Evolutionary conservation across 2,888 invertebrate species (phyloP).

Genomic region (Tridacna crocea): DNA sequence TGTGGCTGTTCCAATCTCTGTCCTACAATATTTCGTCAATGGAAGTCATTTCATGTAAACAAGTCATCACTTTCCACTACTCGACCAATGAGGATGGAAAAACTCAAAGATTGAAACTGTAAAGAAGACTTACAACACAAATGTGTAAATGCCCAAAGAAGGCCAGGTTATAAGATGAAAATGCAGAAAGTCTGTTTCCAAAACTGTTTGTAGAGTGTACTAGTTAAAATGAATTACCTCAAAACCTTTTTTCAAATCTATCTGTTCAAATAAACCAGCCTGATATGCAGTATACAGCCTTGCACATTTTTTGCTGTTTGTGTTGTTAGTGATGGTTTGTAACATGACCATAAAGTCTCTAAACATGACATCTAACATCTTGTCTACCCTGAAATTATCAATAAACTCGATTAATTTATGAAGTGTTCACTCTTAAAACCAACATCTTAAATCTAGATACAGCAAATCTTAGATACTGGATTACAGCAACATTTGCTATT

Average conservation of each 20-base stretch:
- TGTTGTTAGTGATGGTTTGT: conserved; percentile 50
- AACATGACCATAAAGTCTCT: conserved; percentile 59
- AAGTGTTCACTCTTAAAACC: too few species aligned
- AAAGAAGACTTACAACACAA: background rate
- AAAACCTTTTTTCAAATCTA: conserved; percentile 52
- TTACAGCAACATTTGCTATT: too few species aligned
- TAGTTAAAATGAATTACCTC: conserved; percentile 25
- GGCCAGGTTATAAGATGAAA: background rate
- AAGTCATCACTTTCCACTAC: too few species aligned
- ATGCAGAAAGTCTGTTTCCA: background rate
- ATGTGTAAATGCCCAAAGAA: too few species aligned
- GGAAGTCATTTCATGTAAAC: too few species aligned
- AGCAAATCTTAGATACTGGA: too few species aligned
- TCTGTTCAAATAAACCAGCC: conserved; percentile 46
- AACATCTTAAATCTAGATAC: too few species aligned
- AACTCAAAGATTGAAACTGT: background rate
- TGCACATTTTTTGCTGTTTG: conserved; percentile 54
- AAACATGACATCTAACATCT: conserved; percentile 55
- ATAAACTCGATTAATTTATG: background rate
- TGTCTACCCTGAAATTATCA: conserved; percentile 40
- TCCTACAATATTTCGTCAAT: too few species aligned
- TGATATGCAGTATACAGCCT: conserved; percentile 50
- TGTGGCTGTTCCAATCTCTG: too few species aligned
- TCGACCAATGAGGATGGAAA: too few species aligned
- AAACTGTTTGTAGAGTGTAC: background rate